phyloP scores from a whole-genome alignment of 2,797 vertebrate species.

The Emys orbicularis region DNA sequence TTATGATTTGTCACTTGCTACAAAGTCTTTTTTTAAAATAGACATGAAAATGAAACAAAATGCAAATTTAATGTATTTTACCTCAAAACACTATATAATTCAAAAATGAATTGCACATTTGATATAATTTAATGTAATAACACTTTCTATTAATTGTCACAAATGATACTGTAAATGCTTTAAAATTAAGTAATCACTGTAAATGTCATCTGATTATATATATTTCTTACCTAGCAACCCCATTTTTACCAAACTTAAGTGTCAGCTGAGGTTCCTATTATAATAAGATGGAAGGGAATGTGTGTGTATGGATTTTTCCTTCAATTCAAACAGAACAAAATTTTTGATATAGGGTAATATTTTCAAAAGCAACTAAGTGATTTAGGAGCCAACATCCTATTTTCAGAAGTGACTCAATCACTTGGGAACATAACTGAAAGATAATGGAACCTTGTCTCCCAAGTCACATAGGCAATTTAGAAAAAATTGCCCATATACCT shows the following conservation, averaged over 20 bases:
- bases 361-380: not conserved
- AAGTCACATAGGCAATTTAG: not conserved
- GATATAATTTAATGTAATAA: conserved; percentile 36
- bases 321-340: conserved; percentile 3
- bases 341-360: not conserved
- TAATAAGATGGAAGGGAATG: not conserved
- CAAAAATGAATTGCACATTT: conserved; percentile 23
- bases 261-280: not conserved
- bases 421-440: not conserved
- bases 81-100: conserved; percentile 47
- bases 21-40: not conserved
- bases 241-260: not conserved
- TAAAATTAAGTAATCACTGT: conserved; percentile 59
- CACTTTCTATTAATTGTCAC: conserved; percentile 27
- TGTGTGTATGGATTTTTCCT: not conserved
- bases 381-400: not conserved
- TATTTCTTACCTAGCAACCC: conserved; percentile 24
- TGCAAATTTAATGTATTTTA: conserved; percentile 8
- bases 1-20: not conserved
- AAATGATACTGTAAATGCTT: conserved; percentile 57
- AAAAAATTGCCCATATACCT: not conserved
- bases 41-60: conserved; percentile 35
- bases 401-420: not conserved
- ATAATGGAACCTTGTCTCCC: not conserved
- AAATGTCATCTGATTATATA: conserved; percentile 43